Conservation (phyloP, 2,113 vertebrate species). For the Cyanistes caeruleus region DNA sequence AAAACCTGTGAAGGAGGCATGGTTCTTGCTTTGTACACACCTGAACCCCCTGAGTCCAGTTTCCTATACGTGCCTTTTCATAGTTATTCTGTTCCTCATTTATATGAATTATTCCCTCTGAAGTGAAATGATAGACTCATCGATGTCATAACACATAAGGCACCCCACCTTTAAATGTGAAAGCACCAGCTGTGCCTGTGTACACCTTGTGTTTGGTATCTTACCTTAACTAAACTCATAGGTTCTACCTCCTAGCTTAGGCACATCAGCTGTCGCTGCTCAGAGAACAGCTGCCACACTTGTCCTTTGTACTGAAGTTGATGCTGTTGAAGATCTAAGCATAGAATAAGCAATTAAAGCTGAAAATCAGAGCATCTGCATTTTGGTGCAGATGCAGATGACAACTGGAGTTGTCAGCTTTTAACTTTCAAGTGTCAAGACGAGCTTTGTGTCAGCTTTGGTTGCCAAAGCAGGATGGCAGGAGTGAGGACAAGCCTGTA, state of each 20-base stretch:
- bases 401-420: not conserved
- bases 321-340: not conserved
- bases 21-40: not conserved
- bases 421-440: not conserved
- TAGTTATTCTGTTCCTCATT: not conserved
- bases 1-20: not conserved
- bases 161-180: not conserved
- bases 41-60: not conserved
- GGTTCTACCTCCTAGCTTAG: not conserved
- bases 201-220: not conserved
- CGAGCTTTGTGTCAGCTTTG: not conserved
- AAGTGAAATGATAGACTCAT: not conserved
- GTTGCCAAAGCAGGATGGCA: not conserved
- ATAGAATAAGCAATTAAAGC: not conserved
- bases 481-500: not conserved
- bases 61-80: not conserved
- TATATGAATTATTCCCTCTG: not conserved
- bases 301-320: not conserved
- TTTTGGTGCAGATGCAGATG: no score
- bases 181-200: not conserved
- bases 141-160: fast-evolving
- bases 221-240: not conserved
- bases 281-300: not conserved
- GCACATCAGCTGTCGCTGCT: not conserved
- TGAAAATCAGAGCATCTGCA: not conserved